Base-by-base conservation (phyloP, 2,113 vertebrate genomes). In the Gracilinanus agilis region DNA sequence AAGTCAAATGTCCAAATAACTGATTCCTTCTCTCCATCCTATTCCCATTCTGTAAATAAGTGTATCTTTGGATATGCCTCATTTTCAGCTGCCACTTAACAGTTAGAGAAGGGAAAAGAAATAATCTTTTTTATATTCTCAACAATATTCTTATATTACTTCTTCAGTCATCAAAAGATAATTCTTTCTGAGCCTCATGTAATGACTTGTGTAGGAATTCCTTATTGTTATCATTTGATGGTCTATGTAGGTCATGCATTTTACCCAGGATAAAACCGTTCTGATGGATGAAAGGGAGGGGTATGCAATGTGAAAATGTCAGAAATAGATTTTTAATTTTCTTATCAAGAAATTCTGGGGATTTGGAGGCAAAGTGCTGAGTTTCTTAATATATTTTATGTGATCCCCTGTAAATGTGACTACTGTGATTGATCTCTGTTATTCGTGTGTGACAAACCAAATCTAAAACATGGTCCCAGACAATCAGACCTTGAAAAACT, bases 261-360 rank as follows among this genome's bases (percentile, higher is more conserved):
- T 90, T 89, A 44, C 83, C 27, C 44, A 6, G n/a, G 1, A 83
- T 10, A 92, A 0, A 67, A 23, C n/a, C 34, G 88, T 25, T 92
- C 24, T 49, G 29, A 90, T 44, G 1, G 16, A 25, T 54, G 93
- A 55, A 44, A 97, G 55, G 55, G 27, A 83, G n/a, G 34, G 67
- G 23, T 16, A 2, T 83, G 21, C 67, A 83, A 83, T 61, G 92
- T 92, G 24, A 95, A 91, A 95, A 93, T 40, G n/a, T 83, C 9
- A 44, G 89, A 91, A 92, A 95, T 0, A 54, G 88, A 89, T 54
- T 96, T 96, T 95, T 61, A 94, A 95, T 92, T 96, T 97, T 96
- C 23, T 93, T 29, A 67, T 92, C 56, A 92, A 75, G 93, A 95
- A 92, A 13, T 24, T 92, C 56, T 23, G 92, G 75, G 12, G 1